Conservation (phyloP, 64 coral and sea anemone genomes). For the Dendrophyllia cribrosa region DNA sequence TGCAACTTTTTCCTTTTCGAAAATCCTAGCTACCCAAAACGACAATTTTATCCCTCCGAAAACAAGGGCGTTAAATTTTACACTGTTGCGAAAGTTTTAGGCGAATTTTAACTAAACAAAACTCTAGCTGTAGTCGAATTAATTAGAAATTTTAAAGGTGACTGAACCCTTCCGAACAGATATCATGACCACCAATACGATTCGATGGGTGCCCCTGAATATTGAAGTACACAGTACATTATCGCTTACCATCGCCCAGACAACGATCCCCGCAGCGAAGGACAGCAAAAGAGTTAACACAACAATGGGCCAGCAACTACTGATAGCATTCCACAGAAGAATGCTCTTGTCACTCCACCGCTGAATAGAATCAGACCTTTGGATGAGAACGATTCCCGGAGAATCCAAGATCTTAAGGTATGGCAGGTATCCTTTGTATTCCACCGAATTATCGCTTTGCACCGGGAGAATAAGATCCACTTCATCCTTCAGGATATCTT, state of each 20-base stretch:
- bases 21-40: too few relatives aligned
- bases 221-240: background rate
- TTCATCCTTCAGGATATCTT: background rate
- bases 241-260: conserved; percentile 6
- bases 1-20: too few relatives aligned
- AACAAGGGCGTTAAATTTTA: too few relatives aligned
- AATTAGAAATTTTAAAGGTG: too few relatives aligned
- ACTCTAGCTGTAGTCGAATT: too few relatives aligned
- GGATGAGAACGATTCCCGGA: background rate
- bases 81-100: too few relatives aligned
- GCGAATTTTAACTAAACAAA: too few relatives aligned
- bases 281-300: conserved; percentile 22
- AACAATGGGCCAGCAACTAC: background rate
- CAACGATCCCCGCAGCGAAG: background rate
- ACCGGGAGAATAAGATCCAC: background rate
- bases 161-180: too few relatives aligned
- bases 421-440: background rate
- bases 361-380: background rate
- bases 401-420: background rate
- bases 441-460: background rate
- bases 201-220: too few relatives aligned
- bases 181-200: too few relatives aligned
- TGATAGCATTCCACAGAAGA: background rate
- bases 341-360: background rate
- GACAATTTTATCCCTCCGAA: too few relatives aligned